Conservation (phyloP, 2,888 invertebrate species). For the Podotricha telesiphe region DNA sequence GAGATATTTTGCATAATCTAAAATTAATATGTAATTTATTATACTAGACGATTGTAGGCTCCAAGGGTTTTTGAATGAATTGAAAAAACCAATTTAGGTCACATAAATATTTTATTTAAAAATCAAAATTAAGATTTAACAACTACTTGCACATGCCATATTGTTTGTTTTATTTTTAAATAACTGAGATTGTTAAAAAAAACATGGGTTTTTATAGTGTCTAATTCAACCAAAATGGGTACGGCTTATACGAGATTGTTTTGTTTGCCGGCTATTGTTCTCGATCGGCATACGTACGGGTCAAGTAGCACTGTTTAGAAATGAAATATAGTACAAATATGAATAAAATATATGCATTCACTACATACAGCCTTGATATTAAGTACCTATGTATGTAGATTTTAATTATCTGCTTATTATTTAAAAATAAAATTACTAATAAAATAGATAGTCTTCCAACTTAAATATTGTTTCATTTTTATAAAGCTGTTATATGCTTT, state of each 20-base stretch:
- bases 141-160: neutral
- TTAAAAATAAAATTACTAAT: no score
- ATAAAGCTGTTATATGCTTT: no score
- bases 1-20: neutral
- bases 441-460: no score
- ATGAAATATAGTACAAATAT: conserved; percentile 9
- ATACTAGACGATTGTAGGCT: neutral
- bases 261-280: conserved; percentile 26
- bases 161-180: neutral
- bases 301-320: conserved; percentile 25
- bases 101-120: no score
- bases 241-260: conserved; percentile 23
- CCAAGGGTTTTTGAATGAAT: neutral
- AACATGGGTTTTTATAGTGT: neutral
- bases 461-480: no score
- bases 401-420: no score
- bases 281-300: conserved; percentile 25
- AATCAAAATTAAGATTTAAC: no score
- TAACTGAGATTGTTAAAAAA: neutral
- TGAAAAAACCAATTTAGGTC: neutral
- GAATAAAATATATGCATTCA: neutral
- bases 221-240: conserved; percentile 16
- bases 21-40: neutral
- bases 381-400: no score
- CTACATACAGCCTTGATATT: neutral